phyloP scores from a whole-genome alignment of 2,797 vertebrate species.

The Oreortyx pictus region DNA sequence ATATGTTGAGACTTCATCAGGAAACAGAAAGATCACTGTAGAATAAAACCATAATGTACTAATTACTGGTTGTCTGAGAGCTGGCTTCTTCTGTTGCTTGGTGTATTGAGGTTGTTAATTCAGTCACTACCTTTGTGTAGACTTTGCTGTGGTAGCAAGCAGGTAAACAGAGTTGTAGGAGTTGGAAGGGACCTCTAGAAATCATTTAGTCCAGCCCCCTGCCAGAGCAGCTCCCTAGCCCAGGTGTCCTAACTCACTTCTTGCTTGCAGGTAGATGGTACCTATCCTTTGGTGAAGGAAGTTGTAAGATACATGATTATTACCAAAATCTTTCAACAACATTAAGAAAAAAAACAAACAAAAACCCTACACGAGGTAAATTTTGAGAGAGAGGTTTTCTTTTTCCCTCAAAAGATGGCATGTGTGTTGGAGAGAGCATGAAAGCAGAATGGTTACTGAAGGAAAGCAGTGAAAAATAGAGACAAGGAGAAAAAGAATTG shows the following conservation, averaged over 20 bases:
- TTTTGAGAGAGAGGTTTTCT: background rate
- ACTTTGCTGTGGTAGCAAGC: background rate
- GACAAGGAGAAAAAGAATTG: background rate
- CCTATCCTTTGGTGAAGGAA: background rate
- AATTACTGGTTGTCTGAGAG: background rate
- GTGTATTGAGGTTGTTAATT: no score
- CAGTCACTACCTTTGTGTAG: background rate
- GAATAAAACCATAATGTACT: background rate
- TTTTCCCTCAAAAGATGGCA: background rate
- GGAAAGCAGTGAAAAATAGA: accelerated
- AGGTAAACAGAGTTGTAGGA: background rate
- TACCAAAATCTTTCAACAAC: background rate
- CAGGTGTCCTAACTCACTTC: background rate
- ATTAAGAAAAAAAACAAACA: background rate
- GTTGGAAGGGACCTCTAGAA: no score
- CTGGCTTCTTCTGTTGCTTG: background rate
- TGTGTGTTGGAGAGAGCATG: background rate
- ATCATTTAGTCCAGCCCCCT: no score
- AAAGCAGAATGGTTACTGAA: background rate
- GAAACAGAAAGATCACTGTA: background rate
- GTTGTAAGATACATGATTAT: background rate
- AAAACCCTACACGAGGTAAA: accelerated
- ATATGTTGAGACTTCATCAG: accelerated
- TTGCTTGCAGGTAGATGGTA: background rate
- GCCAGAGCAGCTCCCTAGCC: no score